Percentiles rank a stretch among this genome's conserved stretches.
These are phyloP conservation scores for Anas platyrhynchos DNA, from an alignment of 2,113 vertebrate species.

Conservation along the genomic window DNA sequence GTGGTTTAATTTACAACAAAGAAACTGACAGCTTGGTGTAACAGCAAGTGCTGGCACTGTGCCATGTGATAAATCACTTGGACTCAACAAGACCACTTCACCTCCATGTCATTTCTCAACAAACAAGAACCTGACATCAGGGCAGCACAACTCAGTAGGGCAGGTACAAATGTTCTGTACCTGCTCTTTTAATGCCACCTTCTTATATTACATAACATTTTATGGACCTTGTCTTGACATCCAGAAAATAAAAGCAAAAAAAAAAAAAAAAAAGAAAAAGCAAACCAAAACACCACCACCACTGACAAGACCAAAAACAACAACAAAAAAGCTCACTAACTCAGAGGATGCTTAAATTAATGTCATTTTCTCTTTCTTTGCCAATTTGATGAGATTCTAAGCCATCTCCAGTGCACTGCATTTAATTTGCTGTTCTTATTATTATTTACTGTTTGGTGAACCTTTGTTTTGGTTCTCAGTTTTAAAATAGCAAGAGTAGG, in stretches of 20 bases:
- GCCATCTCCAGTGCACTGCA: background rate
- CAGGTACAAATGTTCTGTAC: background rate
- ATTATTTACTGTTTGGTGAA: background rate
- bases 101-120: conserved; percentile 24
- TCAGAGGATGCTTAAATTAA: background rate
- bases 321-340: background rate
- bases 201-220: background rate
- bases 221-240: background rate
- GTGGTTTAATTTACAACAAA: conserved; percentile 39
- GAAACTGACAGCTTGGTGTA: conserved; percentile 28
- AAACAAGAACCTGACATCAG: conserved; percentile 28
- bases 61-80: conserved; percentile 47
- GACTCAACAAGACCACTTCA: conserved; percentile 24
- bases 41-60: background rate
- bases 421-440: background rate
- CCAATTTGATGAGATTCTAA: background rate
- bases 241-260: background rate
- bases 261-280: background rate
- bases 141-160: background rate
- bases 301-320: background rate
- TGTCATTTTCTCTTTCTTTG: background rate
- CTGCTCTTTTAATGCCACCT: background rate
- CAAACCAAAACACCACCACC: background rate
- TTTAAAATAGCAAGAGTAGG: background rate
- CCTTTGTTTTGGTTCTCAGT: background rate